Evolutionary conservation across 1,140 invertebrate species (phyloP).

Genomic region (Chrysomallon squamiferum): DNA sequence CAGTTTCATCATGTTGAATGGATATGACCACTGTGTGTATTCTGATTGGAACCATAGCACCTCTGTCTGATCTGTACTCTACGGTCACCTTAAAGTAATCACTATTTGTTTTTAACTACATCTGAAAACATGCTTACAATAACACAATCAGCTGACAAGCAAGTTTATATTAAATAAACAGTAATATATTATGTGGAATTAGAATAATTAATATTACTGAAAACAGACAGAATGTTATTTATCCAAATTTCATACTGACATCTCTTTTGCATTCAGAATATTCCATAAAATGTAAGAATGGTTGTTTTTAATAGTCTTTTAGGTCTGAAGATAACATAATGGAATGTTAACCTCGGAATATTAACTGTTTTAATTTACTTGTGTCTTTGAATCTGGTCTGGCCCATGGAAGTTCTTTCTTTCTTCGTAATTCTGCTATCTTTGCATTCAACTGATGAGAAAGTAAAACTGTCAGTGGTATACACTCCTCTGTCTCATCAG

Average conservation of each 20-base stretch:
- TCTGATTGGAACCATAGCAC: conserved; percentile 85
- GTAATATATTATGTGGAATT: not conserved
- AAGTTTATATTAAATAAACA: no score
- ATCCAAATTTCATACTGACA: no score
- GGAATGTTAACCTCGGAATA: no score
- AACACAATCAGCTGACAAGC: no score
- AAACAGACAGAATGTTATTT: no score
- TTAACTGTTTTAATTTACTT: conserved; percentile 78
- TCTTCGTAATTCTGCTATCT: conserved; percentile 87
- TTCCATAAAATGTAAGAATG: no score
- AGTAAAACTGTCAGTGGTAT: conserved; percentile 97
- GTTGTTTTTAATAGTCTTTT: no score
- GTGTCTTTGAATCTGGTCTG: conserved; percentile 96
- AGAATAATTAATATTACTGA: not conserved
- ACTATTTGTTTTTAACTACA: no score
- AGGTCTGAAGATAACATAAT: no score
- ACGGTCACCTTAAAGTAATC: conserved; percentile 60
- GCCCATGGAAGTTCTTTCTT: conserved; percentile 93
- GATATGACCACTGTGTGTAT: conserved; percentile 98
- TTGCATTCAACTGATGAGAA: conserved; percentile 91
- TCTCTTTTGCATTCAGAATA: no score
- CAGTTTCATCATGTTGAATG: conserved; percentile 93
- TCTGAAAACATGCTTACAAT: no score
- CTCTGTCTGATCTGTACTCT: conserved; percentile 60
- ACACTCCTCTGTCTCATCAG: conserved; percentile 95